Base-by-base conservation (phyloP, 2,113 vertebrate genomes). In the Corynorhinus townsendii region DNA sequence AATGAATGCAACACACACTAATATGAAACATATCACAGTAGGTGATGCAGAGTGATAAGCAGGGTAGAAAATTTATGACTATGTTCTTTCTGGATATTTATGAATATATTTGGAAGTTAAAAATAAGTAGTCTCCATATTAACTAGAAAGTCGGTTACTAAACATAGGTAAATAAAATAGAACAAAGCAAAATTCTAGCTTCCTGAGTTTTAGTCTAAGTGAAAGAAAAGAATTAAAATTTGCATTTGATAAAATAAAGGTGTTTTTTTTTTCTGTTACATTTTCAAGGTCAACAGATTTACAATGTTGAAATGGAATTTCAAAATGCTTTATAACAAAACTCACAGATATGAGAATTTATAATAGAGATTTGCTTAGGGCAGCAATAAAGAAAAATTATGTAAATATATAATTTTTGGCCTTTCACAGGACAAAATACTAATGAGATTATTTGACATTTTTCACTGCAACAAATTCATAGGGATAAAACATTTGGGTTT, bases 271-370 rank as follows among this genome's bases (percentile, higher is more conserved):
- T 52, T 59, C 11, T 47, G 3, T 54, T 69, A 22, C 9, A 87
- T 71, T 91, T 69, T 76, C 91, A 90, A 35, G 26, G 40, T 90
- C 64, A 92, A 75, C 52, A 59, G 14, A 93, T 75, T 69, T 92
- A 68, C 17, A 75, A 5, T 62, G 11, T 35, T 95, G 49, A 90
- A 94, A 69, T 49, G 19, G 9, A 90, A 90, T 88, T 82, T 80
- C 17, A 92, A 92, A 95, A 76, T 76, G 17, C 30, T 92, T 93
- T 90, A 11, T 38, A 69, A 30, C 5, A 94, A 93, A 82, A 81
- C 5, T 40, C 77, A 94, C 28, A 94, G 72, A 90, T 73, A 26
- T 87, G 38, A 92, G 5, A 28, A 43, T 80, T 85, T 92, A 62
- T 54, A 80, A 75, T 35, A 84, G 38, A 87, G 3, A 84, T 80